Evolutionary conservation across 2,113 vertebrate genomes (phyloP).

Genomic region (Setophaga petechia): DNA sequence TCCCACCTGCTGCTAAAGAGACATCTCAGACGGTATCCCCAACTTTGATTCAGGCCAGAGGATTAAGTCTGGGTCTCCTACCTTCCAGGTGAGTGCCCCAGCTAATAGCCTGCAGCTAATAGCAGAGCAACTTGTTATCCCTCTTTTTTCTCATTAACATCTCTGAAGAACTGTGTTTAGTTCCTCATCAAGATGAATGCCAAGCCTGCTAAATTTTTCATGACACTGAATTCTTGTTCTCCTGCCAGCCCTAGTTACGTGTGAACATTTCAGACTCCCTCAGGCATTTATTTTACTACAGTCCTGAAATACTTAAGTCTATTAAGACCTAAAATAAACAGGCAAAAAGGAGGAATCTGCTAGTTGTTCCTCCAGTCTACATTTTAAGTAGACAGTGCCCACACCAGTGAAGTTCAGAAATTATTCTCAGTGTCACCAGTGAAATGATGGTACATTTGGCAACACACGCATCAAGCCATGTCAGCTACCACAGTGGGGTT

Average conservation of each 20-base stretch:
- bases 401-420: not conserved
- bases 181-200: conserved; percentile 22
- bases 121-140: not conserved
- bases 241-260: conserved; percentile 54
- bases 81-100: not conserved
- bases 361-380: not conserved
- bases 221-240: conserved; percentile 61
- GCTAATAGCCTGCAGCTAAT: not conserved
- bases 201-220: conserved; percentile 61
- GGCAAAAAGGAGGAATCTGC: conserved; percentile 9
- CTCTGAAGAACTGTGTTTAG: conserved; percentile 48
- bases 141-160: not conserved
- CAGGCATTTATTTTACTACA: conserved; percentile 64
- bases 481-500: not conserved
- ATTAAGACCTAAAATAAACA: conserved; percentile 63
- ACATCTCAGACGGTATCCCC: not conserved
- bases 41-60: not conserved
- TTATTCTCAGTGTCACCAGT: not conserved
- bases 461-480: not conserved
- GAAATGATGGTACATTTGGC: not conserved
- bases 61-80: not conserved
- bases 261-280: conserved; percentile 64
- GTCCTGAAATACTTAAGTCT: conserved; percentile 64
- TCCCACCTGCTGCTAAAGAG: not conserved
- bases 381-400: not conserved